Conservation (phyloP, 1,140 invertebrate species). For the Diorhabda carinulata region DNA sequence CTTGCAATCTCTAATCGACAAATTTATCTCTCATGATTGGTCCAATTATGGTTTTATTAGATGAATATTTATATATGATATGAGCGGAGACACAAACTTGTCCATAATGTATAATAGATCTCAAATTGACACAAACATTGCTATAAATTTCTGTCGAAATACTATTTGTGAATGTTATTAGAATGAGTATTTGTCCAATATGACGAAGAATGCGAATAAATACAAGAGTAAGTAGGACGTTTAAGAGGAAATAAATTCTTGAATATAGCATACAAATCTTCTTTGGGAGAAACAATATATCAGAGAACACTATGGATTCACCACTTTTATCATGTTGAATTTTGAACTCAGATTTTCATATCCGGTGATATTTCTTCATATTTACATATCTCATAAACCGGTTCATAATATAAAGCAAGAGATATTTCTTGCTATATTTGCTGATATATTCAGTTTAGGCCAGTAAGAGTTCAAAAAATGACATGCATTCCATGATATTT, state of each 20-base stretch:
- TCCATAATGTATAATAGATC: too few species aligned
- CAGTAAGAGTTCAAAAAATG: background rate
- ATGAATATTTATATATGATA: too few species aligned
- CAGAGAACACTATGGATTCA: background rate
- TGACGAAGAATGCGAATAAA: too few species aligned
- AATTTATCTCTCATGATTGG: too few species aligned
- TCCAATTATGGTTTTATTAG: too few species aligned
- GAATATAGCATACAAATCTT: background rate
- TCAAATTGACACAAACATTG: too few species aligned
- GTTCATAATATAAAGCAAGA: conserved; percentile 28
- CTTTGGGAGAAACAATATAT: background rate
- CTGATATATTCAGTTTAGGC: conserved; percentile 17
- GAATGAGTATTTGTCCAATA: too few species aligned
- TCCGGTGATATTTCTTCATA: conserved; percentile 41
- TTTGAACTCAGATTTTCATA: conserved; percentile 44
- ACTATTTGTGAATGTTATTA: too few species aligned
- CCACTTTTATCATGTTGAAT: conserved; percentile 30
- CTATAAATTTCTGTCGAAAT: too few species aligned
- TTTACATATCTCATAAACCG: conserved; percentile 45
- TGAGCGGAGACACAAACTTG: too few species aligned
- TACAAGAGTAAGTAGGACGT: background rate
- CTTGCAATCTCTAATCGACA: too few species aligned
- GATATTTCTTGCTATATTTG: conserved; percentile 31
- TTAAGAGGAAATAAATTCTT: background rate
- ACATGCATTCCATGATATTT: too few species aligned